A percentile compares a stretch with the other conserved stretches of the same genome.
Conservation (phyloP, 2,113 vertebrate species). For the Canis aureus region DNA sequence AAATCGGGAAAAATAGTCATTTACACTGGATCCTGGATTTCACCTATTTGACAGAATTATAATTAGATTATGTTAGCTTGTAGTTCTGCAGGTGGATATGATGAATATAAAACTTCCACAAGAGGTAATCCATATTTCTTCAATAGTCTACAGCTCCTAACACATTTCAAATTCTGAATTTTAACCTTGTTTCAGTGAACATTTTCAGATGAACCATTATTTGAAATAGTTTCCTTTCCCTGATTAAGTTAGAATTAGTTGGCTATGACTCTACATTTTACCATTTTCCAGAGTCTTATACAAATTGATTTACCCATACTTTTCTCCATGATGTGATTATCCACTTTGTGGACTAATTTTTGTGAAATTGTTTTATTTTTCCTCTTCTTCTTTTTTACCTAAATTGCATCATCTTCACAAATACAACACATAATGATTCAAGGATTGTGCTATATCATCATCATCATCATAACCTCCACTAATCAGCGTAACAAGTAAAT, state of each 20-base stretch:
- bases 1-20: neutral
- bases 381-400: neutral
- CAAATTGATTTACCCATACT: neutral
- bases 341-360: neutral
- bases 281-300: neutral
- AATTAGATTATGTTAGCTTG: neutral
- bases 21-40: neutral
- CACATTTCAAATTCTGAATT: neutral
- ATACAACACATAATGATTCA: neutral
- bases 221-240: neutral
- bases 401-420: neutral
- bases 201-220: neutral
- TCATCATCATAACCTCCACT: neutral
- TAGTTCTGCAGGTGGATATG: neutral
- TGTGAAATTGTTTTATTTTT: neutral
- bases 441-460: neutral
- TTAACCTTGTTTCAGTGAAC: neutral
- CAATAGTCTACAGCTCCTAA: neutral
- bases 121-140: neutral
- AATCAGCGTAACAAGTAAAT: neutral
- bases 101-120: neutral
- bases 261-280: neutral
- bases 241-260: neutral
- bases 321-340: neutral
- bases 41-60: neutral